Evolutionary conservation across 2,797 vertebrate genomes (phyloP), one percentile per base, ranked within the genome.

Genomic region (Scolopax bukidnonensis): DNA sequence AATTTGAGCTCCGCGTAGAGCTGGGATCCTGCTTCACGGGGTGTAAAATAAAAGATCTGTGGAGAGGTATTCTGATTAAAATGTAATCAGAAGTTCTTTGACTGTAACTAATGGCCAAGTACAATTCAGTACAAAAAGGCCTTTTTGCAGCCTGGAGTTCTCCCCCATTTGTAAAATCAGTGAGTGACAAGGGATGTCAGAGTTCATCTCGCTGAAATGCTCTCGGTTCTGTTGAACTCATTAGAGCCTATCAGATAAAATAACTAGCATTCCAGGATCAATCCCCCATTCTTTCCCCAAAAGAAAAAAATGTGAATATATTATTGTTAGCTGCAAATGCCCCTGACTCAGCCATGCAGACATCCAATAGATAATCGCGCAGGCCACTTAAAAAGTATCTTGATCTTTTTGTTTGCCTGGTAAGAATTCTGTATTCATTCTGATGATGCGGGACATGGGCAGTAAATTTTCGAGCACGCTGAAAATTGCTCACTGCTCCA

Each of bases 161-260:
- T 96, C 96, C 98, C 97, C 92, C 96, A 38, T 98, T 97, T 97
- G 95, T 96, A 97, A 97, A 97, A 97, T 96, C 97, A 83, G 93
- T 97, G 97, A 97, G 91, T 98, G 97, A 97, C 97, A 97, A 97
- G 97, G 63, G 95, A 95, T 98, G 97, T 98, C 97, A 98, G 97
- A 98, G 98, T 98, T 97, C 98, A 98, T 98, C 97, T 96, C 84
- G 95, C 97, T 98, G 95, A 98, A 98, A 98, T 97, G 95, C 96
- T 96, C 86, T 90, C 63, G 71, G 97, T 98, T 98, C 95, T 97
- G 96, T 91, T 97, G 94, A 97, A 95, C 97, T 98, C 97, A 97
- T 98, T 98, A 98, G 94, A 96, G 97, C 97, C 97, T 97, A 97
- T 97, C 96, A 96, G 98, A 98, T 98, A 98, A 98, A 97, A 98